Conservation (phyloP, 2,888 invertebrate species). For the Nymphalis polychloros region DNA sequence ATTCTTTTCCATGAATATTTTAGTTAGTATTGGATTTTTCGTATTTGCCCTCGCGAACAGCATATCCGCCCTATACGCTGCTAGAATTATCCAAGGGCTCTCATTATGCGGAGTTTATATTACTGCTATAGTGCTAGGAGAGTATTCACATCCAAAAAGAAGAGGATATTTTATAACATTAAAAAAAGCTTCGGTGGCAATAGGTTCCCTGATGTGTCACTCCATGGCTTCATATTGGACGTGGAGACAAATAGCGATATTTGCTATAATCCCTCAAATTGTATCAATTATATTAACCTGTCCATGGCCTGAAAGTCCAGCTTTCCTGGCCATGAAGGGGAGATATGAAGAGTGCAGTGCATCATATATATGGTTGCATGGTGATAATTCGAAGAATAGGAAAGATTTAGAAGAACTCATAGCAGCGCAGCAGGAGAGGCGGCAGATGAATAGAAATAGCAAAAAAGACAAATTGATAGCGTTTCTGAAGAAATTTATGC, state of each 20-base stretch:
- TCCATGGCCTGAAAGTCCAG: conserved; percentile 57
- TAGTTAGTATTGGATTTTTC: conserved; percentile 46
- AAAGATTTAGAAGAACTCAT: conserved; percentile 46
- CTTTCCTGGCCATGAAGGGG: conserved; percentile 51
- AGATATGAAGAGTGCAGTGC: conserved; percentile 48
- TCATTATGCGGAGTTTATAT: conserved; percentile 47
- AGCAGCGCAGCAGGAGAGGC: conserved; percentile 40
- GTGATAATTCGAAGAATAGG: conserved; percentile 40
- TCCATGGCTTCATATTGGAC: conserved; percentile 43
- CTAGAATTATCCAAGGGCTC: conserved; percentile 51
- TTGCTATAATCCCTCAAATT: conserved; percentile 38
- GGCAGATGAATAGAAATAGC: conserved; percentile 26
- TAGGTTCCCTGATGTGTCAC: conserved; percentile 51
- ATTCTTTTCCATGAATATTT: conserved; percentile 38
- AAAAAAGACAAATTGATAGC: conserved; percentile 18
- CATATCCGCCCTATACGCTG: conserved; percentile 44
- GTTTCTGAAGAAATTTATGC: conserved; percentile 37
- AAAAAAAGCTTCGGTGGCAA: conserved; percentile 43
- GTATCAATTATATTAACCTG: conserved; percentile 42
- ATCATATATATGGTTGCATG: conserved; percentile 50
- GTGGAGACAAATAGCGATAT: conserved; percentile 51
- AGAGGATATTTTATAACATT: conserved; percentile 52
- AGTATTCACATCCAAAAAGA: conserved; percentile 49
- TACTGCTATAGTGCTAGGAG: conserved; percentile 46
- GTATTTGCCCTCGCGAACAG: conserved; percentile 46